Base-by-base conservation (phyloP, 2,113 vertebrate species). In the Chloebia gouldiae region DNA sequence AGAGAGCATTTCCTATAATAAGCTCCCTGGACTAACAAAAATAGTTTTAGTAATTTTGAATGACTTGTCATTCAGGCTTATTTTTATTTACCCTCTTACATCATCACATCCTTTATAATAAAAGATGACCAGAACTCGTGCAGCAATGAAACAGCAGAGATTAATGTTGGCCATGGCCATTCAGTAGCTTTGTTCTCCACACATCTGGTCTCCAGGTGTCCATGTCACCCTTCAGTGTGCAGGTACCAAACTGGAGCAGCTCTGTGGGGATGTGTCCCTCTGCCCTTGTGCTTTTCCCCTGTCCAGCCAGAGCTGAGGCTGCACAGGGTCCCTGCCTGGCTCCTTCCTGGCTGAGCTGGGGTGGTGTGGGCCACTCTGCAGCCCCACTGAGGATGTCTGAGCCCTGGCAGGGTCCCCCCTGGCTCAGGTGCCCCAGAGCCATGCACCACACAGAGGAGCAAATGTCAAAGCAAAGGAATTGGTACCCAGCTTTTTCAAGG, bases 261-360 rank as follows among this genome's bases (percentile, higher is more conserved):
- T 88, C 82, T 56, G 21, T 3, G 2, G 19, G 37, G 6, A 40
- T 6, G 23, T 45, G 28, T 13, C 49, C 9, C 37, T 35, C 44
- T 51, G 21, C 16, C 33, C 15, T 63, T 25, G 6, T 12, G 64
- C 17, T 39, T 71, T 56, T 66, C 63, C 39, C 40, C 30, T 37
- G n/a, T 16, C 53, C 16, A 59, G 42, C 21, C 2, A 1, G 45
- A 60, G 80, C 27, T 54, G 42, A 0, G 2, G 47, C 25, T 21
- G 9, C 3, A 0, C 6, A 0, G 1, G 17, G 25, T n/a, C 16
- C 37, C 40, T 21, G 10, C 39, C 19, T 30, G 2, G 0, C 37
- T 65, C 68, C 39, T 37, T 45, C 40, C 59, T 4, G 2, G 31
- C 35, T 42, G 51, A 59, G 57, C 47, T 37, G 53, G 44, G 19